Evolutionary conservation across 2,888 invertebrate species (phyloP).

Genomic region (Lycophotia porphyrea): DNA sequence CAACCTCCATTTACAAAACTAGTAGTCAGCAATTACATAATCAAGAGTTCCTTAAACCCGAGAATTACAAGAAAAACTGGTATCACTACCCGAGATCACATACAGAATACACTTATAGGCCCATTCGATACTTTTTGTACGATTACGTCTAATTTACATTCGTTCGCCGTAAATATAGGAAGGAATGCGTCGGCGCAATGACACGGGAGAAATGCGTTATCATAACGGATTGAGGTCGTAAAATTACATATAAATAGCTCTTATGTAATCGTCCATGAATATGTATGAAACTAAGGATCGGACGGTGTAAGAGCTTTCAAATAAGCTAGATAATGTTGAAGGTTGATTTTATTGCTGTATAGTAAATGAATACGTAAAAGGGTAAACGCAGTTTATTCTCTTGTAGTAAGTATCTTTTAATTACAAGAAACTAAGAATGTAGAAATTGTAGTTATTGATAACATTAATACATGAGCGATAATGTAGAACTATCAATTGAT

Average conservation of each 20-base stretch:
- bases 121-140: conserved; percentile 49
- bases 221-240: conserved; percentile 54
- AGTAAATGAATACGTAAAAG: neutral
- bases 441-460: neutral
- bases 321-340: conserved; percentile 25
- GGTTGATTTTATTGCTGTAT: neutral
- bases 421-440: neutral
- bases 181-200: conserved; percentile 58
- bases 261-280: conserved; percentile 59
- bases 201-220: conserved; percentile 64
- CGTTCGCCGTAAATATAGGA: conserved; percentile 52
- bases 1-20: conserved; percentile 17
- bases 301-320: conserved; percentile 25
- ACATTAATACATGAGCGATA: neutral
- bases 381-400: neutral
- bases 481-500: neutral
- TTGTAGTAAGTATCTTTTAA: neutral
- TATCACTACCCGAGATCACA: conserved; percentile 40
- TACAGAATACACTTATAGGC: conserved; percentile 35
- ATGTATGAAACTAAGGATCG: conserved; percentile 47
- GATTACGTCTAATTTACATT: conserved; percentile 65
- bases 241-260: conserved; percentile 53
- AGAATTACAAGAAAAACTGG: conserved; percentile 53
- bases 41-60: conserved; percentile 37
- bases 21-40: conserved; percentile 41